Evolutionary conservation across 2,888 invertebrate species (phyloP).

Genomic region (Taphrorychus bicolor): DNA sequence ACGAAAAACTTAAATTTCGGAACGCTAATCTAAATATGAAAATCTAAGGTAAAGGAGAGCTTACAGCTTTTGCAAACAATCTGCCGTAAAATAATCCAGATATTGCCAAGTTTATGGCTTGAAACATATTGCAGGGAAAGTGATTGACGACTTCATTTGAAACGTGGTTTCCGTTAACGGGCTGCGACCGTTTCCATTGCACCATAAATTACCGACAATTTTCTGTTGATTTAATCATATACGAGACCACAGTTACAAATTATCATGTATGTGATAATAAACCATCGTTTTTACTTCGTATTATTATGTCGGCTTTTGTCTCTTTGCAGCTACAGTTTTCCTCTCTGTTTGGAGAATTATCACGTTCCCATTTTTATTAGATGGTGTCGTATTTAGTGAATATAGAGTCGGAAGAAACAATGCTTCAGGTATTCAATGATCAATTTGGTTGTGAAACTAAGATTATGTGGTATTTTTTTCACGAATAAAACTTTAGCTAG

Average conservation of each 20-base stretch:
- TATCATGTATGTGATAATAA: neutral
- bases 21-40: neutral
- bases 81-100: neutral
- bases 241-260: neutral
- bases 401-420: too few species aligned
- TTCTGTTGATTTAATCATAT: neutral
- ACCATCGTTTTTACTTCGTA: neutral
- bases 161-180: neutral
- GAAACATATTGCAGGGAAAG: neutral
- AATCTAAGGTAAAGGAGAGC: neutral
- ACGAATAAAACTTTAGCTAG: too few species aligned
- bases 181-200: neutral
- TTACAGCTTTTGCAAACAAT: neutral
- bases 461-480: too few species aligned
- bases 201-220: neutral
- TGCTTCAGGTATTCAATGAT: too few species aligned
- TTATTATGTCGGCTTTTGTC: too few species aligned
- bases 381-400: too few species aligned
- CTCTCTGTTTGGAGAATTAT: too few species aligned
- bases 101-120: neutral
- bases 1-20: neutral
- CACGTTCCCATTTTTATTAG: too few species aligned
- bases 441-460: too few species aligned
- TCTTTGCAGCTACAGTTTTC: too few species aligned
- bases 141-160: neutral